These are phyloP conservation scores for Anguilla japonica DNA, from an alignment of 2,113 vertebrate genomes.

Conservation along the genomic window DNA sequence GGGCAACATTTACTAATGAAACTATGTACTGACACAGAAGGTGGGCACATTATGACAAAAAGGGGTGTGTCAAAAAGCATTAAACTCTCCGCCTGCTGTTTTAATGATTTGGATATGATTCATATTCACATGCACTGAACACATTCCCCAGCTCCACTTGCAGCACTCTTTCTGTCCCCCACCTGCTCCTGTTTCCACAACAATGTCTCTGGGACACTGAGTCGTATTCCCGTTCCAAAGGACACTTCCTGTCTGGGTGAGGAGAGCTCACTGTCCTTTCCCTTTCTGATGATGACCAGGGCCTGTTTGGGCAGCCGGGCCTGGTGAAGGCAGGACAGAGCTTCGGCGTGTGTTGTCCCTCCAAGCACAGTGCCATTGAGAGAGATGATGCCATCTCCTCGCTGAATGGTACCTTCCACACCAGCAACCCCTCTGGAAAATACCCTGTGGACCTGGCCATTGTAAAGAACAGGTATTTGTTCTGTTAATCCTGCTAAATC, in stretches of 20 bases:
- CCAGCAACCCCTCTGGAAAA: constrained; percentile 84
- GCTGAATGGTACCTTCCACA: constrained; percentile 81
- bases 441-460: constrained; percentile 84
- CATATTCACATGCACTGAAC: background rate
- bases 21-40: too few species aligned
- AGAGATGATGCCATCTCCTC: constrained; percentile 82
- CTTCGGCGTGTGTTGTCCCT: constrained; percentile 77
- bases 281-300: constrained; percentile 78
- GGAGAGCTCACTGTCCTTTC: constrained; percentile 50
- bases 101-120: too few species aligned
- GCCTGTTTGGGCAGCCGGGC: constrained; percentile 74
- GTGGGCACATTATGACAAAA: too few species aligned
- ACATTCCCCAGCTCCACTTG: background rate
- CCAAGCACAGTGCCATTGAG: constrained; percentile 80
- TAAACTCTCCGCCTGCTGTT: too few species aligned
- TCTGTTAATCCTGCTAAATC: background rate
- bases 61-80: background rate
- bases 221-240: constrained; percentile 51
- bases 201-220: constrained; percentile 51
- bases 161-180: constrained; percentile 37
- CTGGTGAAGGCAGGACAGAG: constrained; percentile 81
- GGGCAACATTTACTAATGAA: too few species aligned
- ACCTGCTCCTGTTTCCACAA: constrained; percentile 70
- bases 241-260: constrained; percentile 56
- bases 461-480: background rate